phyloP scores from a whole-genome alignment of 2,797 vertebrate species.

The Ispidina picta region DNA sequence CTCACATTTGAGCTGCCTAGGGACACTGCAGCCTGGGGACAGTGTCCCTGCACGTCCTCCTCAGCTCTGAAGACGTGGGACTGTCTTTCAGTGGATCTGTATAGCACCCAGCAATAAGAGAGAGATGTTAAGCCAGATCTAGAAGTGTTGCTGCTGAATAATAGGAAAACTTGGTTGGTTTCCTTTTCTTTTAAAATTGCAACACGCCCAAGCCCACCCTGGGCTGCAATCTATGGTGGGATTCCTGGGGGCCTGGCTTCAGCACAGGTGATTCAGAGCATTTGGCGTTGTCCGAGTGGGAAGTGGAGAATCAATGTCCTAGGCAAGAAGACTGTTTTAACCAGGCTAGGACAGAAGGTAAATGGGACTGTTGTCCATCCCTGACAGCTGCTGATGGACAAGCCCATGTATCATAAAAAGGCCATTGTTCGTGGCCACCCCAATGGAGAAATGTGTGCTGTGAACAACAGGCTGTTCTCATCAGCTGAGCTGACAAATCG shows the following conservation, averaged over 20 bases:
- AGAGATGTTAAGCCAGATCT: neutral
- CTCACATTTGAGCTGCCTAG: neutral
- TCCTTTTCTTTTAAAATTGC: no score
- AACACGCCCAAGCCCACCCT: neutral
- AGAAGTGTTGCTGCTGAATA: neutral
- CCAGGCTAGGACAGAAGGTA: neutral
- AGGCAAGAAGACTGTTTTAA: neutral
- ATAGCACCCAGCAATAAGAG: neutral
- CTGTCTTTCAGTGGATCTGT: neutral
- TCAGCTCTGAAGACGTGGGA: neutral
- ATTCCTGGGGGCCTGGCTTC: neutral
- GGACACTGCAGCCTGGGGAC: neutral
- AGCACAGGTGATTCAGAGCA: neutral
- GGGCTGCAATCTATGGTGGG: neutral
- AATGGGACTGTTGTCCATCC: neutral
- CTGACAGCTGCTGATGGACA: constrained; percentile 59
- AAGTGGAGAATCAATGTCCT: neutral
- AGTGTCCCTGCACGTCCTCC: neutral
- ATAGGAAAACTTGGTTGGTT: neutral
- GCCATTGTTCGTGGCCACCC: constrained; percentile 13
- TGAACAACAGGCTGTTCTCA: neutral
- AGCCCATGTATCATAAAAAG: neutral
- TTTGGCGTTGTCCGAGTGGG: neutral
- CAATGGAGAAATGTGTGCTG: neutral
- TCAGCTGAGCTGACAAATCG: constrained; percentile 46